Percentiles rank a stretch among this genome's conserved stretches.
phyloP scores from a whole-genome alignment of 2,113 vertebrate species.

The Oreochromis aureus region DNA sequence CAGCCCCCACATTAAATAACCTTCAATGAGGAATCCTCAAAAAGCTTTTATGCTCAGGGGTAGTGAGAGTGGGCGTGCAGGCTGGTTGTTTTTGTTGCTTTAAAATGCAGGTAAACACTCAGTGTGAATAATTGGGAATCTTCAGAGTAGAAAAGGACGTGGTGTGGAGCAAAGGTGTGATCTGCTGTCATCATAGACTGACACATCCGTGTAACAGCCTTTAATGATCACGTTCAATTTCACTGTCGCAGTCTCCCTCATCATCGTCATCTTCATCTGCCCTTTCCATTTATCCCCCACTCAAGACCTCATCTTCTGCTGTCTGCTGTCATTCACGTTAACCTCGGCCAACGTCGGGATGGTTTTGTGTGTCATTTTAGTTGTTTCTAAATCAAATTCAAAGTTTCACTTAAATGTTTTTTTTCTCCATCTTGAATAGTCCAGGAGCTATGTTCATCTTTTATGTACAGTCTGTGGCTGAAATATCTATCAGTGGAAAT shows the following conservation, averaged over 20 bases:
- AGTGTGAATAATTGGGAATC: background rate
- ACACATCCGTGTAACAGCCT: background rate
- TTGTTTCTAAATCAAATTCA: background rate
- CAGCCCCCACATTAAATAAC: background rate
- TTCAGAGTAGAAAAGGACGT: background rate
- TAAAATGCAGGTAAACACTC: background rate
- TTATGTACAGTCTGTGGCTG: background rate
- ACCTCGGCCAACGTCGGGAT: background rate
- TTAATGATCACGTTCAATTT: background rate
- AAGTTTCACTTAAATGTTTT: background rate
- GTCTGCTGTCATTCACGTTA: background rate
- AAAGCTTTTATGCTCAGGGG: background rate
- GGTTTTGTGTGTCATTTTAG: background rate
- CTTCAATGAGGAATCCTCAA: background rate
- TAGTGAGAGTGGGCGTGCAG: background rate
- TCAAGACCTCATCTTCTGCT: background rate
- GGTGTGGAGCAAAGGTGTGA: background rate
- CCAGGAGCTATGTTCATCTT: background rate
- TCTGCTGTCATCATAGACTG: background rate
- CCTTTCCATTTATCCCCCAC: background rate
- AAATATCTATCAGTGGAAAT: background rate
- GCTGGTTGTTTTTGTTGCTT: background rate
- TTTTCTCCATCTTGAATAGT: background rate
- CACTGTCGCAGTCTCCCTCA: background rate
- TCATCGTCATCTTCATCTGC: background rate